Evolutionary conservation across 2,888 invertebrate species (phyloP).

Genomic region (Crossocerus cetratus): DNA sequence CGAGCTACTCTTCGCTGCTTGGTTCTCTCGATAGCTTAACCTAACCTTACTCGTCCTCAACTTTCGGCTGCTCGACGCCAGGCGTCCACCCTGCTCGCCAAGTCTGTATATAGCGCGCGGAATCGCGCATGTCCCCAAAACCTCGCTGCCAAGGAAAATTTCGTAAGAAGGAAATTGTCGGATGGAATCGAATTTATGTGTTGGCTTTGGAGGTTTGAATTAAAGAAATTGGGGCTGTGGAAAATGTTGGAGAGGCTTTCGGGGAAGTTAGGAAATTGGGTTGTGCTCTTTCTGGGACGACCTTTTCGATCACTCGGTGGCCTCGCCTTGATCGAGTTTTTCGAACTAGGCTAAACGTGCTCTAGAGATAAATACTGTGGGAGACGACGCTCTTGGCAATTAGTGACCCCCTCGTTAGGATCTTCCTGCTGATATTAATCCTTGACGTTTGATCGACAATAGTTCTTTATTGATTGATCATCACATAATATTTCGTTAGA

Average conservation of each 20-base stretch:
- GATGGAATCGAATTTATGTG: not conserved
- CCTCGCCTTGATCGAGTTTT: constrained; percentile 5
- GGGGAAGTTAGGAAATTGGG: too few relatives aligned
- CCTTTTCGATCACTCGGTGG: not conserved
- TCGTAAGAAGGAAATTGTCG: too few relatives aligned
- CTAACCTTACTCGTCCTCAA: constrained; percentile 22
- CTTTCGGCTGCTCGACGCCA: constrained; percentile 15
- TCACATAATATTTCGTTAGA: too few relatives aligned
- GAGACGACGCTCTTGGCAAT: not conserved
- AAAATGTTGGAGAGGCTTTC: too few relatives aligned
- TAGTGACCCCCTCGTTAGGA: too few relatives aligned
- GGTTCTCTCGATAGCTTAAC: constrained; percentile 27
- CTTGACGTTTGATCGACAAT: too few relatives aligned
- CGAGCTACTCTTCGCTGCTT: constrained; percentile 14
- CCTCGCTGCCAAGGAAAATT: not conserved
- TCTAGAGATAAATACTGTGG: not conserved
- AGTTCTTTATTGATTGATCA: too few relatives aligned
- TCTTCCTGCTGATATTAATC: too few relatives aligned
- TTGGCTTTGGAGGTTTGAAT: too few relatives aligned
- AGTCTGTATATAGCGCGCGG: constrained; percentile 32
- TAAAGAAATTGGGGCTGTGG: too few relatives aligned
- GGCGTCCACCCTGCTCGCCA: constrained; percentile 15
- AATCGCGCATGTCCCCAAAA: constrained; percentile 22
- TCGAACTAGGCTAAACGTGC: not conserved
- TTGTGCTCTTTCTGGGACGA: too few relatives aligned